Conservation (phyloP, 1,140 invertebrate genomes). For the Goniozus legneri region DNA sequence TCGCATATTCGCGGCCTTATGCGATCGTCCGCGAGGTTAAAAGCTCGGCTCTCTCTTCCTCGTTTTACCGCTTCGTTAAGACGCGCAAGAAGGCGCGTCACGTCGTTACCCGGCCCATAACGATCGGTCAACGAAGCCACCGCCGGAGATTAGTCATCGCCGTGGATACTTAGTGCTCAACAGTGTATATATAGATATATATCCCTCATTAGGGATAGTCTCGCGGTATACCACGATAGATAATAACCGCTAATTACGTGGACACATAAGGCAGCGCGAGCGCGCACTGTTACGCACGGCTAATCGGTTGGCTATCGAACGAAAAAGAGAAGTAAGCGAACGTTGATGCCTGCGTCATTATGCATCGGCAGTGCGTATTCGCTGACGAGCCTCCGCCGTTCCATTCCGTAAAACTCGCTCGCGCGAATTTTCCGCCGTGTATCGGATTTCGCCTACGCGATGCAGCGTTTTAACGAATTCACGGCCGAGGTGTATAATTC, state of each 20-base stretch:
- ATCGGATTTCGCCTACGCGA: constrained; percentile 4
- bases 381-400: neutral
- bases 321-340: too few relatives aligned
- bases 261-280: constrained; percentile 21
- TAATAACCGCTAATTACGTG: constrained; percentile 41
- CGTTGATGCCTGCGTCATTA: constrained; percentile 27
- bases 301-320: neutral
- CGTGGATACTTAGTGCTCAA: constrained; percentile 25
- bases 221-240: too few relatives aligned
- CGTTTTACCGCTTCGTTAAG: constrained; percentile 10
- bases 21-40: too few relatives aligned
- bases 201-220: constrained; percentile 39
- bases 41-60: constrained; percentile 11
- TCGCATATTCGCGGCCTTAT: too few relatives aligned
- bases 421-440: neutral
- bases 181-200: constrained; percentile 6
- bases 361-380: neutral
- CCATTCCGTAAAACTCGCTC: neutral
- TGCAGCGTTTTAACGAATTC: constrained; percentile 14
- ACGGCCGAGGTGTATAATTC: constrained; percentile 24
- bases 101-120: constrained; percentile 41
- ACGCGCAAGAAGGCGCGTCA: constrained; percentile 10
- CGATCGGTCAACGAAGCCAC: constrained; percentile 41
- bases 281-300: constrained; percentile 25
- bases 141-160: constrained; percentile 42